Percentiles rank a stretch among this genome's conserved stretches.
Conservation (phyloP, 2,113 vertebrate species). For the Corythaixoides concolor region DNA sequence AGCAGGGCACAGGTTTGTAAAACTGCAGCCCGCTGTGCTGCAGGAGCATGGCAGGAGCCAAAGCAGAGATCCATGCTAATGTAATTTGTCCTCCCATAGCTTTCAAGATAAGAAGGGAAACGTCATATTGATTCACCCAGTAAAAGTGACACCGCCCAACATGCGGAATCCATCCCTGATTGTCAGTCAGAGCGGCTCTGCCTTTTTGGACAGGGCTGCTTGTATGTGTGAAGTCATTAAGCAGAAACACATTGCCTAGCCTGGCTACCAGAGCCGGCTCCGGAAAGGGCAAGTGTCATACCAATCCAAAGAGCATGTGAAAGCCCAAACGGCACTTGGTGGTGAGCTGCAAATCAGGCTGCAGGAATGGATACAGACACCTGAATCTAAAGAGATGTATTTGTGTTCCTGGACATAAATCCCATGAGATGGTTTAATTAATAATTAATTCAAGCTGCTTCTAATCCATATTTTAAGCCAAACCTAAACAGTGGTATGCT, state of each 20-base stretch:
- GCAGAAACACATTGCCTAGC: constrained; percentile 12
- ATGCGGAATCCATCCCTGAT: constrained; percentile 18
- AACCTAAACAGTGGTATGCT: neutral
- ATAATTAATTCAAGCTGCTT: neutral
- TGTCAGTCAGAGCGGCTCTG: neutral
- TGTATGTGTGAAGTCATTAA: neutral
- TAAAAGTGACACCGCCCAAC: constrained; percentile 19
- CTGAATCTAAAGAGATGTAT: neutral
- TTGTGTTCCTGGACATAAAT: neutral
- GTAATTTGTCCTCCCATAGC: constrained; percentile 8
- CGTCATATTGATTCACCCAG: constrained; percentile 9
- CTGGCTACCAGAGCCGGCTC: neutral
- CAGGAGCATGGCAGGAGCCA: neutral
- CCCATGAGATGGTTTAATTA: neutral
- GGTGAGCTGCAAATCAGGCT: neutral
- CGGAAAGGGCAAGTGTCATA: neutral
- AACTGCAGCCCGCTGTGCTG: neutral
- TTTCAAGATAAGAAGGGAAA: constrained; percentile 37
- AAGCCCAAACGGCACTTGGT: neutral
- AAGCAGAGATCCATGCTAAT: neutral
- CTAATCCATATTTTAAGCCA: neutral
- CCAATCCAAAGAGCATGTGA: neutral
- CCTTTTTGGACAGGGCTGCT: neutral
- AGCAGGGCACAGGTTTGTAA: neutral
- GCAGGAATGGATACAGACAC: neutral